Percentiles rank a stretch among this genome's conserved stretches.
Evolutionary conservation across 1,140 invertebrate species (phyloP).

Genomic region (Patella vulgata): DNA sequence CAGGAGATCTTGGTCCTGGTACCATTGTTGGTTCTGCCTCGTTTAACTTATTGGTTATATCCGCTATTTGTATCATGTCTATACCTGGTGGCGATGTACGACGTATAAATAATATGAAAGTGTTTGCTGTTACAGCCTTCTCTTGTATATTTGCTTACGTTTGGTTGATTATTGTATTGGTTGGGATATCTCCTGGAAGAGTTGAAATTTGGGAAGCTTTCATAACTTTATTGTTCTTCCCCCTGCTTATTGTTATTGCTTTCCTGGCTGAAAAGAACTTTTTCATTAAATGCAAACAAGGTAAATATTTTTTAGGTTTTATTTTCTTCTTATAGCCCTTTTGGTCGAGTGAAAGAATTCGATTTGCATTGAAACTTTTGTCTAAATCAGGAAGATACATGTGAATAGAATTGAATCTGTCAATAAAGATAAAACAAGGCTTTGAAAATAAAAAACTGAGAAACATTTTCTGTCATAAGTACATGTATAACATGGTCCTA

Average conservation of each 20-base stretch:
- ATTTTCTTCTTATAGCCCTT: too few species aligned
- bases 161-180: slow-evolving; percentile 74
- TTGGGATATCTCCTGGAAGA: slow-evolving; percentile 64
- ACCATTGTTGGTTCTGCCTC: slow-evolving; percentile 77
- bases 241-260: slow-evolving; percentile 66
- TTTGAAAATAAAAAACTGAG: too few species aligned
- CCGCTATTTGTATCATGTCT: slow-evolving; percentile 71
- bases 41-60: slow-evolving; percentile 74
- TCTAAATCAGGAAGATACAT: too few species aligned
- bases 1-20: slow-evolving; percentile 73
- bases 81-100: slow-evolving; percentile 71
- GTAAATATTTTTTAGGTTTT: too few species aligned
- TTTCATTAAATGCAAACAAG: slow-evolving; percentile 42
- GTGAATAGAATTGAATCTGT: too few species aligned
- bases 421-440: too few species aligned
- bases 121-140: slow-evolving; percentile 66
- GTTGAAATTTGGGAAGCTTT: slow-evolving; percentile 75
- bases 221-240: slow-evolving; percentile 74
- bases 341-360: too few species aligned
- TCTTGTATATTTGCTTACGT: slow-evolving; percentile 75
- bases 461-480: too few species aligned
- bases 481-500: too few species aligned
- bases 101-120: slow-evolving; percentile 88
- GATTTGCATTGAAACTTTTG: too few species aligned
- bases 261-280: slow-evolving; percentile 72